Evolutionary conservation across 2,797 vertebrate species (phyloP), one percentile per base, ranked within the genome.

Genomic region (Thaleichthys pacificus): DNA sequence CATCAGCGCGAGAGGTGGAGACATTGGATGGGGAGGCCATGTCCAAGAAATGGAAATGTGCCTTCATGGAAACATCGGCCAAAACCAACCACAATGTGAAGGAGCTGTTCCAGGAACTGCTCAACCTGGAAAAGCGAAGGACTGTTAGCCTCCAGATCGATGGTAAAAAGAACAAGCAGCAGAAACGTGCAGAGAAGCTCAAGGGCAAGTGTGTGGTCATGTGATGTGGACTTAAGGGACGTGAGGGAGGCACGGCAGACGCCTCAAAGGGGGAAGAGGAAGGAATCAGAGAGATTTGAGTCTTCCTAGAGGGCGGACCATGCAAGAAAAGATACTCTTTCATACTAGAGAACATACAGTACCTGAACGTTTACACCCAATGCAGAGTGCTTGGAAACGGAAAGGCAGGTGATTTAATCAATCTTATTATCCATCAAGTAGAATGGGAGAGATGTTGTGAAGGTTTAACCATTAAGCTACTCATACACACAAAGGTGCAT

Each of bases 51-150:
- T 99, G 97, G 97, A 97, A 97, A 78, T 99, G 97, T 82, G 96
- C 96, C 86, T 99, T 99, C 91, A 98, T 98, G 96, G 97, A 99
- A 91, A 99, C 97, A n/a, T 99, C 97, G 0, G 97, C 97, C 92
- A 98, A 99, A 92, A 97, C 96, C 93, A 97, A 99, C 93, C 95
- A 98, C 94, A 98, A 98, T 3, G 97, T 99, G 67, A 97, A 96
- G 61, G 97, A 99, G 94, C 96, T 99, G 78, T 99, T 99, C 92
- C 97, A 98, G 90, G 96, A 99, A 95, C 95, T 98, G 78, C 96
- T 98, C 67, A 98, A 96, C 84, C 93, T 97, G 87, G 97, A 98
- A 93, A 98, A 97, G 85, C 94, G 95, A 84, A 94, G 97, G 83
- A 96, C 94, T 86, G 95, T 98, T 91, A 98, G 96, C 90, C 95